A percentile compares a stretch with the other conserved stretches of the same genome.
phyloP scores from a whole-genome alignment of 1,140 invertebrate genomes.

The Cydia pomonella region DNA sequence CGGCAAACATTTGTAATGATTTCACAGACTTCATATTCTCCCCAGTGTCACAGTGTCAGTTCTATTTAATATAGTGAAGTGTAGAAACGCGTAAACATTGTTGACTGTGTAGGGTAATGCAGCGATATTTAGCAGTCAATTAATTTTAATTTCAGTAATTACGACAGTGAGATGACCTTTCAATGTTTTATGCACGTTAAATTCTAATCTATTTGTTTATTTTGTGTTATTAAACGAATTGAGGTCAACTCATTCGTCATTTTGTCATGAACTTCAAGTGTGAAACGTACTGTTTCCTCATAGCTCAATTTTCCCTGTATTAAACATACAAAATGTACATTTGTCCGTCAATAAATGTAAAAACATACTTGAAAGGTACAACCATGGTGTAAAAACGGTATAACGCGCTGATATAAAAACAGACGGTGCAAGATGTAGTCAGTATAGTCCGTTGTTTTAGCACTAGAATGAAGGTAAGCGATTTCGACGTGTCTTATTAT shows the following conservation, averaged over 20 bases:
- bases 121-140: background rate
- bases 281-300: background rate
- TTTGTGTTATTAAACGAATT: background rate
- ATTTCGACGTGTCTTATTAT: too few species aligned
- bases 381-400: slow-evolving; percentile 70
- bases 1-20: slow-evolving; percentile 14
- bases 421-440: slow-evolving; percentile 84
- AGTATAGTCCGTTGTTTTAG: too few species aligned
- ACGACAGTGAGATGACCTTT: background rate
- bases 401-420: slow-evolving; percentile 91
- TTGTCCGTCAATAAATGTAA: too few species aligned
- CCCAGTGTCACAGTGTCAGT: background rate
- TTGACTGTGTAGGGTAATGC: background rate
- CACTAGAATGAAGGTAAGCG: too few species aligned
- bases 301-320: too few species aligned
- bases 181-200: background rate
- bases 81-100: background rate
- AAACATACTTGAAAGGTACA: too few species aligned
- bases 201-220: background rate
- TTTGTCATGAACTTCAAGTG: background rate
- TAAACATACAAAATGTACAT: too few species aligned
- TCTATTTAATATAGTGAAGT: background rate
- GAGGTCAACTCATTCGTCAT: background rate
- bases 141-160: slow-evolving; percentile 18
- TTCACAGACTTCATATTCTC: background rate